phyloP scores from a whole-genome alignment of 64 coral and sea anemone species.

The Astreopora myriophthalma region DNA sequence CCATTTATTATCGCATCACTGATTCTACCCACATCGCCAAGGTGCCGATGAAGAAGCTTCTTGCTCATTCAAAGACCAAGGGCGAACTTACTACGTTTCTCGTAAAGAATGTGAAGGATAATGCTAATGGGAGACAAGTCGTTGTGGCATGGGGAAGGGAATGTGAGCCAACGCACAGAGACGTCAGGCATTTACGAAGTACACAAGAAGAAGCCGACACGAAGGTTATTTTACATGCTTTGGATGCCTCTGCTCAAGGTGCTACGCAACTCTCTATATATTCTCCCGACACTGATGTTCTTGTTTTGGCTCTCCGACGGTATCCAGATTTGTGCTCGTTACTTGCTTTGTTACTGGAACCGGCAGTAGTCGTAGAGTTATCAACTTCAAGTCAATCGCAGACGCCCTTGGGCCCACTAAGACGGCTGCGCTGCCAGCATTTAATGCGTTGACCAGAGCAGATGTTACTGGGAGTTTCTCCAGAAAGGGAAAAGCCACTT shows the following conservation, averaged over 20 bases:
- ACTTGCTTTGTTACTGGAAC: slow-evolving; percentile 60
- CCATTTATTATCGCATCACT: slow-evolving; percentile 34
- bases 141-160: slow-evolving; percentile 59
- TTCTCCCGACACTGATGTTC: slow-evolving; percentile 32
- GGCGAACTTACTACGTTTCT: slow-evolving; percentile 69
- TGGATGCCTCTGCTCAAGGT: slow-evolving; percentile 56
- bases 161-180: slow-evolving; percentile 69
- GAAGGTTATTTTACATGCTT: slow-evolving; percentile 61
- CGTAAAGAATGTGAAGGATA: slow-evolving; percentile 68
- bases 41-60: slow-evolving; percentile 31
- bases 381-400: slow-evolving; percentile 70
- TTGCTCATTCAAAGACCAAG: slow-evolving; percentile 59
- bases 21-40: slow-evolving; percentile 41
- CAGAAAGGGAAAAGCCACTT: slow-evolving; percentile 47
- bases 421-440: slow-evolving; percentile 43
- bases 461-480: slow-evolving; percentile 41
- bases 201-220: slow-evolving; percentile 51
- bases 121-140: slow-evolving; percentile 54
- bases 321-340: too few relatives aligned
- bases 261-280: slow-evolving; percentile 43
- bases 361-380: slow-evolving; percentile 55
- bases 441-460: slow-evolving; percentile 47
- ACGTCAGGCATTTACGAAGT: slow-evolving; percentile 59
- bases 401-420: slow-evolving; percentile 63
- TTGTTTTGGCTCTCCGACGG: too few relatives aligned